Conservation (phyloP, 2,888 invertebrate species). For the Shargacucullia verbasci region DNA sequence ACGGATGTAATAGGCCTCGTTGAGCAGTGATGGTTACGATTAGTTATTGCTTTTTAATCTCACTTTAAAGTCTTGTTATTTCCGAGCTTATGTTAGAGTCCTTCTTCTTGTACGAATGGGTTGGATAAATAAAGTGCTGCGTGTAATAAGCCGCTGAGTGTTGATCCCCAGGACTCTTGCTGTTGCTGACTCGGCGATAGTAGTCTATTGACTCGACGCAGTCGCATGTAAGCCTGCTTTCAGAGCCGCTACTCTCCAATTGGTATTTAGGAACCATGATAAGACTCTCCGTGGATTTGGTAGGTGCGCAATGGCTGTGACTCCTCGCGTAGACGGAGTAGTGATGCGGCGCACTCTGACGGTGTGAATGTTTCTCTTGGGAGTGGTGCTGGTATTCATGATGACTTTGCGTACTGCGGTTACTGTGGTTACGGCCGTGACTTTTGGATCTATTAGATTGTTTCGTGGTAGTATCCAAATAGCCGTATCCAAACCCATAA, state of each 20-base stretch:
- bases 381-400: constrained; percentile 82
- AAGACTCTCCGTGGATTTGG: constrained; percentile 95
- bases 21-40: constrained; percentile 64
- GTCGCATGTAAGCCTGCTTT: constrained; percentile 92
- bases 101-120: constrained; percentile 86
- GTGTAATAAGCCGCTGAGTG: constrained; percentile 79
- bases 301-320: constrained; percentile 90
- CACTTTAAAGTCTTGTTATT: constrained; percentile 90
- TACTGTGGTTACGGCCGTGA: constrained; percentile 88
- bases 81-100: constrained; percentile 91
- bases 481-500: constrained; percentile 96
- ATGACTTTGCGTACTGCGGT: constrained; percentile 89
- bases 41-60: constrained; percentile 41
- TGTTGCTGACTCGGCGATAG: constrained; percentile 74
- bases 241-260: constrained; percentile 89
- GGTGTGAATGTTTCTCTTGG: constrained; percentile 82
- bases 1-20: constrained; percentile 55
- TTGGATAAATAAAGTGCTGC: constrained; percentile 85
- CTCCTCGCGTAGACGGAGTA: constrained; percentile 84
- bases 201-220: constrained; percentile 89
- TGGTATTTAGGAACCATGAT: constrained; percentile 91
- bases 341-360: constrained; percentile 82
- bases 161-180: constrained; percentile 75
- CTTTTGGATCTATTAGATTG: constrained; percentile 81
- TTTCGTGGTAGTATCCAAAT: constrained; percentile 90